Evolutionary conservation across 2,888 invertebrate genomes (phyloP).

Genomic region (Ariolimax columbianus): DNA sequence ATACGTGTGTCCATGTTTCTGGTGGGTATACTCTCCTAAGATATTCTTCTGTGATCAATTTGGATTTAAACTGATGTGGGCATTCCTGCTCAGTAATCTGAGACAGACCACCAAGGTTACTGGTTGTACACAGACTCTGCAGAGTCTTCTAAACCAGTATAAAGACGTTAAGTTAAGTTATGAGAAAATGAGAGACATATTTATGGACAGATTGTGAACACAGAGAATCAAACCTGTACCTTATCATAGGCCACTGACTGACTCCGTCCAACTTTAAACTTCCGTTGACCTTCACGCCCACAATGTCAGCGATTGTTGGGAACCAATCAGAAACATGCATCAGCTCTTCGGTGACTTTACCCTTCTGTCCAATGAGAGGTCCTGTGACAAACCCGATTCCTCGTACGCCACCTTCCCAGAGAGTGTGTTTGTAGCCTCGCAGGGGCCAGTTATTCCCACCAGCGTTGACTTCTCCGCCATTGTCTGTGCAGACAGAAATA

Average conservation of each 20-base stretch:
- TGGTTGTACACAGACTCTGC: no score
- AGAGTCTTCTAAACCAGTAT: no score
- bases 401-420: conserved; percentile 77
- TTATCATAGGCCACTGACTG: conserved; percentile 72
- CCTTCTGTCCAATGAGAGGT: conserved; percentile 54
- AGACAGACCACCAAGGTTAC: no score
- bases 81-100: no score
- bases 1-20: no score
- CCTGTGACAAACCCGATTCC: conserved; percentile 75
- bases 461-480: conserved; percentile 74
- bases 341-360: conserved; percentile 59
- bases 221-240: conserved; percentile 56
- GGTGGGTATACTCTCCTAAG: no score
- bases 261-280: conserved; percentile 70
- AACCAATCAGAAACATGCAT: conserved; percentile 77
- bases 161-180: no score
- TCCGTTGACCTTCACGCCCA: conserved; percentile 65
- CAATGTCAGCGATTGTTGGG: conserved; percentile 73
- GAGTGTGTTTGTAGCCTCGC: conserved; percentile 74
- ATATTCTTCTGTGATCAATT: no score
- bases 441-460: conserved; percentile 78
- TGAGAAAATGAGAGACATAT: no score
- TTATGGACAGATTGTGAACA: background rate
- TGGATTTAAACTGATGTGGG: no score
- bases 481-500: conserved; percentile 78